phyloP scores from a whole-genome alignment of 2,888 invertebrate genomes.

The Hypercompe scribonia region DNA sequence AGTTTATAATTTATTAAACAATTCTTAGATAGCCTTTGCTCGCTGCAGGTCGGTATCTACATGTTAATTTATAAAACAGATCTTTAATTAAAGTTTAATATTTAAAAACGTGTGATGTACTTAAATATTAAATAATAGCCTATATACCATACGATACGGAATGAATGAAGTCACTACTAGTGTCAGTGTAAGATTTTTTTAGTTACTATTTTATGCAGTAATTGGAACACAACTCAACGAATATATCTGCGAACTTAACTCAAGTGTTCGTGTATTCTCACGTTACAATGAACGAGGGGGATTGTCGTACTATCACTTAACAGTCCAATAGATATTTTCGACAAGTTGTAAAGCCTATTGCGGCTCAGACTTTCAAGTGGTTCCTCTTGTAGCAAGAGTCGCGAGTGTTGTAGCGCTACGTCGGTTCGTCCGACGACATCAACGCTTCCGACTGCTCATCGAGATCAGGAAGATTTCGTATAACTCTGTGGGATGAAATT shows the following conservation, averaged over 20 bases:
- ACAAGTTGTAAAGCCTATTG: conserved; percentile 25
- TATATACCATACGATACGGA: conserved; percentile 37
- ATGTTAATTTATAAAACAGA: conserved; percentile 31
- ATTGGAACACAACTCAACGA: conserved; percentile 14
- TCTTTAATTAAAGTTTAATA: conserved; percentile 18
- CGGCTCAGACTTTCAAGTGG: conserved; percentile 55
- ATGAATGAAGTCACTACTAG: conserved; percentile 42
- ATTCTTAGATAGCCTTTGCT: background rate
- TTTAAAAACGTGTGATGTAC: conserved; percentile 41
- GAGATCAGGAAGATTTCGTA: conserved; percentile 83
- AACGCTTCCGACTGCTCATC: conserved; percentile 89
- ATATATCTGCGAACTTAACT: conserved; percentile 5
- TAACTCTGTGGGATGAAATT: conserved; percentile 59
- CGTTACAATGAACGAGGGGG: background rate
- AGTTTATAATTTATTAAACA: background rate
- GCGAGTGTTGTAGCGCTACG: conserved; percentile 66
- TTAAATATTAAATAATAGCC: conserved; percentile 41
- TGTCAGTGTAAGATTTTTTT: conserved; percentile 22
- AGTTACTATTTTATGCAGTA: conserved; percentile 35
- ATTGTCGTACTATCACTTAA: conserved; percentile 4
- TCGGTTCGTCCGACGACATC: conserved; percentile 83
- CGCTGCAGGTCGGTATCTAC: background rate
- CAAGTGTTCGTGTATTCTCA: conserved; percentile 6
- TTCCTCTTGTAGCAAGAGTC: conserved; percentile 45
- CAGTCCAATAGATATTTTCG: conserved; percentile 16